A percentile compares a stretch with the other conserved stretches of the same genome.
phyloP scores from a whole-genome alignment of 2,888 invertebrate genomes.

The Pecten maximus region DNA sequence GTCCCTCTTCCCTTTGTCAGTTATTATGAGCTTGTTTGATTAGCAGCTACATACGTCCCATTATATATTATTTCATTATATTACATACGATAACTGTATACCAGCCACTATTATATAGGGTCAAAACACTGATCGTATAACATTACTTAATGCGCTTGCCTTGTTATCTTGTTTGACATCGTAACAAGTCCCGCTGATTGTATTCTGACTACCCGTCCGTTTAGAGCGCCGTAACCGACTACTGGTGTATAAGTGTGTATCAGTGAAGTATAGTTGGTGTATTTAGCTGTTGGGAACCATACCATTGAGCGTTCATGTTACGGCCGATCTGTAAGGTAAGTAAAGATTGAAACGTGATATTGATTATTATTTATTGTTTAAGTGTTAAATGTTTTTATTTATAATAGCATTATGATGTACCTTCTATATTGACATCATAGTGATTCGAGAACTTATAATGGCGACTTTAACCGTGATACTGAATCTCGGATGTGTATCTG shows the following conservation, averaged over 20 bases:
- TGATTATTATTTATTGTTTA: too few species aligned
- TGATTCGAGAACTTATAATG: too few species aligned
- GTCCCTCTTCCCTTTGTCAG: not conserved
- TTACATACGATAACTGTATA: not conserved
- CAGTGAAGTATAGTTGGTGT: not conserved
- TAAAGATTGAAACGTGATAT: too few species aligned
- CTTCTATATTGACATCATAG: too few species aligned
- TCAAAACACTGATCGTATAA: not conserved
- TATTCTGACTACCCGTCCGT: not conserved
- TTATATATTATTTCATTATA: not conserved
- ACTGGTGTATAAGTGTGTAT: not conserved
- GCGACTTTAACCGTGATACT: too few species aligned
- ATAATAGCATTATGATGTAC: too few species aligned
- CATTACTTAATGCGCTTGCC: not conserved
- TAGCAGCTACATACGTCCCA: not conserved
- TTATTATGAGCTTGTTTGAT: not conserved
- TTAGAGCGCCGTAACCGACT: not conserved
- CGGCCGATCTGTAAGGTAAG: not conserved
- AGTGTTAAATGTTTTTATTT: too few species aligned
- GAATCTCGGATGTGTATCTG: too few species aligned
- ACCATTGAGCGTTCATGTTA: not conserved
- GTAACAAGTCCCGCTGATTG: not conserved
- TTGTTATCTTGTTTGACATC: not conserved
- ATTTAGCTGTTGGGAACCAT: not conserved
- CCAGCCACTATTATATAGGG: not conserved